These are phyloP conservation scores for Tetragonula clypearis DNA, from an alignment of 1,140 invertebrate genomes.

Conservation along the genomic window DNA sequence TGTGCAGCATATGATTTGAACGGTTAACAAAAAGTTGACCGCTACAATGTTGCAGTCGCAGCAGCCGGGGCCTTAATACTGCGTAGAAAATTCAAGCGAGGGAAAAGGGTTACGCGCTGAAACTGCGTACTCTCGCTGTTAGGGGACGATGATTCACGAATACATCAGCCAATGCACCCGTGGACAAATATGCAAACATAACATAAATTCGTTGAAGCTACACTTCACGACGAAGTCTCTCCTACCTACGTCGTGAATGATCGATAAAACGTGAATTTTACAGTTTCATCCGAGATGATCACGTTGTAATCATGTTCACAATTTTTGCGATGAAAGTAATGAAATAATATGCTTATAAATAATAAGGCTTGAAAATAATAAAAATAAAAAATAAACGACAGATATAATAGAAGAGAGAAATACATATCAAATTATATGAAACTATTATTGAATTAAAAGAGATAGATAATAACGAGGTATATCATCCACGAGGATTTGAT, in stretches of 20 bases:
- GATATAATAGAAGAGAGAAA: too few relatives aligned
- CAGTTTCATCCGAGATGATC: background rate
- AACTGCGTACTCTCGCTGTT: conserved; percentile 51
- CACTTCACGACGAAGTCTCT: background rate
- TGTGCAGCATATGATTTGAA: background rate
- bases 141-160: conserved; percentile 50
- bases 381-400: too few relatives aligned
- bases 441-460: too few relatives aligned
- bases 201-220: background rate
- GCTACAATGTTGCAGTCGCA: conserved; percentile 26
- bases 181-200: conserved; percentile 19
- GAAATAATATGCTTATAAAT: too few relatives aligned
- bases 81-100: conserved; percentile 42
- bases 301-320: background rate
- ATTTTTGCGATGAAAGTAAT: too few relatives aligned
- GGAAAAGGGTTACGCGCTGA: background rate
- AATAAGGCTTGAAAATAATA: too few relatives aligned
- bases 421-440: too few relatives aligned
- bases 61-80: conserved; percentile 41
- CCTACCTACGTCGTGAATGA: background rate
- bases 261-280: background rate
- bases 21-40: conserved; percentile 7
- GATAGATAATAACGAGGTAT: too few relatives aligned
- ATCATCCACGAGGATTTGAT: too few relatives aligned
- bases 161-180: conserved; percentile 21